phyloP scores from a whole-genome alignment of 2,797 vertebrate genomes.

The Sardinella longiceps region DNA sequence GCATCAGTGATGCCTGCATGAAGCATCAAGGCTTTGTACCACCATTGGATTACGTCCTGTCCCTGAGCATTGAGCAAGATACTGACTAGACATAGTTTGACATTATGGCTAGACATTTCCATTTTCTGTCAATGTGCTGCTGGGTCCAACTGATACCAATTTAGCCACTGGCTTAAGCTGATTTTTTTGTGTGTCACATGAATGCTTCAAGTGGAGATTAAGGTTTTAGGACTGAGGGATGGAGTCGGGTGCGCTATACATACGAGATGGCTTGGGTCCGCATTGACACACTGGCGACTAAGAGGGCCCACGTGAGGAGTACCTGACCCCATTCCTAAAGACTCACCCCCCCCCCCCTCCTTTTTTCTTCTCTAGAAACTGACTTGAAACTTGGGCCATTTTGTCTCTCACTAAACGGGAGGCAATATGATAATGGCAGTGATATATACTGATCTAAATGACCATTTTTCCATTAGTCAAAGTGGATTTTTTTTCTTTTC shows the following conservation, averaged over 20 bases:
- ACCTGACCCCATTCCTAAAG: slow-evolving; percentile 6
- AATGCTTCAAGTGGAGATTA: slow-evolving; percentile 27
- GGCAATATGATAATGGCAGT: background rate
- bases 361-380: background rate
- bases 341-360: background rate
- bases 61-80: background rate
- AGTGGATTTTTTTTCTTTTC: background rate
- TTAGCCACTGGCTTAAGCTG: slow-evolving; percentile 10
- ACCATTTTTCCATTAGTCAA: background rate
- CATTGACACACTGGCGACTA: slow-evolving; percentile 21
- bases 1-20: background rate
- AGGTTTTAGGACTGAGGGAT: slow-evolving; percentile 28
- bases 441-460: background rate
- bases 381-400: background rate
- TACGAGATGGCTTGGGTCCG: slow-evolving; percentile 22
- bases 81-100: background rate
- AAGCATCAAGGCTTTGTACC: background rate
- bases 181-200: background rate
- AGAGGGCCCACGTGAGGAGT: slow-evolving; percentile 26
- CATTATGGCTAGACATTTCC: background rate
- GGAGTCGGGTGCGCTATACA: slow-evolving; percentile 21
- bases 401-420: background rate
- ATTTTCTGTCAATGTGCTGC: background rate
- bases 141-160: slow-evolving; percentile 31
- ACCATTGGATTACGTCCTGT: background rate